Base-by-base conservation (phyloP, 2,888 invertebrate genomes). In the Neoaliturus tenellus region DNA sequence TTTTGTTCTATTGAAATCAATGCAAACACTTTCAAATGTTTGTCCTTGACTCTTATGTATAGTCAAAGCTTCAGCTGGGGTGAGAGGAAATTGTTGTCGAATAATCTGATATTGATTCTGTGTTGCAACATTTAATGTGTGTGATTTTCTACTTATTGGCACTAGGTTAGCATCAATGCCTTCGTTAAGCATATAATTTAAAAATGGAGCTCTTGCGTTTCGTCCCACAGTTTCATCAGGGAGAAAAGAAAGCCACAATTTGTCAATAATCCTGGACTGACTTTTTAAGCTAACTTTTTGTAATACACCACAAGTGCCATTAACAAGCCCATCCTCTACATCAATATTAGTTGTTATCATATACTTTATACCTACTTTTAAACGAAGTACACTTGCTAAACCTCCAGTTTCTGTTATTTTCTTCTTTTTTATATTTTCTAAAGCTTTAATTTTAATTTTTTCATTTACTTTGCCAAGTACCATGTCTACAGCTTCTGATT, bases 301-400 rank as follows among this genome's bases (percentile, higher is more conserved):
- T 71, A 87, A 51, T 12, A 69, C 44, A 5, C 85, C 86, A 83
- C 81, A 85, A n/a, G 87, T 87, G 33, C 86, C 89, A 86, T 87
- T 88, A 10, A 88, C 87, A 12, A 88, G 78, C 10, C 88, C 88
- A 81, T 88, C 87, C 12, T 35, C 23, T 28, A 84, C 83, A 83
- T 88, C 84, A 28, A 87, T 85, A 73, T 88, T 88, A 0, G 81
- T 75, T 17, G 83, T 84, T 8, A 88, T 35, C 88, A 88, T 87
- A 73, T 88, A 87, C 71, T 87, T 85, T 55, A 88, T 86, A 31
- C 84, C 85, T 31, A 88, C 78, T 86, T 88, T 87, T n/a, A 89
- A 83, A 25, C 78, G 51, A 4, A 87, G 80, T 67, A 81, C 25
- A 48, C 83, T 75, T 4, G 86, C 85, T 31, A 89, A 82, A 8